These are phyloP conservation scores for Actinia equina DNA, from an alignment of 64 coral and sea anemone genomes.

Conservation along the genomic window DNA sequence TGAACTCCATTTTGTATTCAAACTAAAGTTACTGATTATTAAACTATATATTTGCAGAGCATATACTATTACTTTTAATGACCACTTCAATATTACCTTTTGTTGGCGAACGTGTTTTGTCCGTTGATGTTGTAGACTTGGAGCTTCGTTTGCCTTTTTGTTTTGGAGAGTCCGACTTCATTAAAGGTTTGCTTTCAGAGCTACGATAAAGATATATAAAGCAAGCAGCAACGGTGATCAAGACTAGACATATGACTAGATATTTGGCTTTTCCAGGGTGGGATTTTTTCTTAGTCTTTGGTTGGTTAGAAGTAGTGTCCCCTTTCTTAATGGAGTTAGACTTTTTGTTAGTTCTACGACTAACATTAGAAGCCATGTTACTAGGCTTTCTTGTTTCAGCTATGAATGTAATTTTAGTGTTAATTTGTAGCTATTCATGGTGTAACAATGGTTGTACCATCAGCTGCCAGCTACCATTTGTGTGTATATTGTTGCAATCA, in stretches of 20 bases:
- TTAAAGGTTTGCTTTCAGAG: background rate
- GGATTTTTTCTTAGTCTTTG: background rate
- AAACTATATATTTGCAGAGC: no score
- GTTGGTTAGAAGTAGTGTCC: background rate
- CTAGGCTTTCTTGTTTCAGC: background rate
- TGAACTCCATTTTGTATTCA: no score
- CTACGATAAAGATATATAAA: background rate
- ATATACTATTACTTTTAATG: no score
- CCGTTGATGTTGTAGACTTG: background rate
- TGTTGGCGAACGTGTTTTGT: background rate
- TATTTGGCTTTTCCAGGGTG: background rate
- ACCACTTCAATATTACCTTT: background rate
- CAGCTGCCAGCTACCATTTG: constrained; percentile 13
- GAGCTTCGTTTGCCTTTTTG: background rate
- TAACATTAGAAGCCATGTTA: background rate
- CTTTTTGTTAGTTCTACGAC: background rate
- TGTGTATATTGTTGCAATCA: no score
- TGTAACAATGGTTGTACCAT: background rate
- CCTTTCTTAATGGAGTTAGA: background rate
- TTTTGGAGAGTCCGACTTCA: background rate
- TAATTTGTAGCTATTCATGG: background rate
- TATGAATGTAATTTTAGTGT: background rate
- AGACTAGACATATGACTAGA: background rate
- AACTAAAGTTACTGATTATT: no score
- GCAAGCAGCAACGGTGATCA: background rate